These are phyloP conservation scores for Leuctra nigra DNA, from an alignment of 2,888 invertebrate genomes.

Conservation along the genomic window DNA sequence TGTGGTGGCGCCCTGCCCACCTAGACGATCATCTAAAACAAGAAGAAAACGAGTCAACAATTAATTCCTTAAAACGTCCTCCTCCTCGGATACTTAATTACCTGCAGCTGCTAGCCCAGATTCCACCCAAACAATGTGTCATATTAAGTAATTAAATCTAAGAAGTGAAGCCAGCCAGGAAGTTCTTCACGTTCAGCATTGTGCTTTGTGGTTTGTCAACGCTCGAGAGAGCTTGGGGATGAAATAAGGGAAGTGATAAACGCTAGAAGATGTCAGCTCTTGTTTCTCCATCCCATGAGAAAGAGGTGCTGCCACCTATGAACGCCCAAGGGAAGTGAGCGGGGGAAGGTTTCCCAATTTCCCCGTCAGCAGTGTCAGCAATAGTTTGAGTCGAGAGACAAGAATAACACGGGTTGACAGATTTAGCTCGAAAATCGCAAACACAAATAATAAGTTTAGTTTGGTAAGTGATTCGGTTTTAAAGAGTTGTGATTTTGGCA, in stretches of 20 bases:
- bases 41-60: not conserved
- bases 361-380: not conserved
- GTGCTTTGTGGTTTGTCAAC: not conserved
- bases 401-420: not conserved
- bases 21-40: not conserved
- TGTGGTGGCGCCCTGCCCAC: too few species aligned
- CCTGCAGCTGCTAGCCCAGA: slow-evolving; percentile 10
- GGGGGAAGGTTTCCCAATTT: not conserved
- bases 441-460: not conserved
- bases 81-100: slow-evolving; percentile 1
- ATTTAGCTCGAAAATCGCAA: not conserved
- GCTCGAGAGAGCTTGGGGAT: not conserved
- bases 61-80: too few species aligned
- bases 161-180: not conserved
- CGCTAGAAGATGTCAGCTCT: not conserved
- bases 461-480: not conserved
- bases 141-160: slow-evolving; percentile 15
- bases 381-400: not conserved
- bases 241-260: slow-evolving; percentile 5
- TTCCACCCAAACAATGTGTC: slow-evolving; percentile 3
- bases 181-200: not conserved
- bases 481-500: too few species aligned
- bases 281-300: not conserved
- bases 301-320: not conserved
- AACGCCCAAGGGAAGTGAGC: not conserved